These are phyloP conservation scores for Drosophila repletoides DNA, from an alignment of 1,140 invertebrate genomes.

Conservation along the genomic window DNA sequence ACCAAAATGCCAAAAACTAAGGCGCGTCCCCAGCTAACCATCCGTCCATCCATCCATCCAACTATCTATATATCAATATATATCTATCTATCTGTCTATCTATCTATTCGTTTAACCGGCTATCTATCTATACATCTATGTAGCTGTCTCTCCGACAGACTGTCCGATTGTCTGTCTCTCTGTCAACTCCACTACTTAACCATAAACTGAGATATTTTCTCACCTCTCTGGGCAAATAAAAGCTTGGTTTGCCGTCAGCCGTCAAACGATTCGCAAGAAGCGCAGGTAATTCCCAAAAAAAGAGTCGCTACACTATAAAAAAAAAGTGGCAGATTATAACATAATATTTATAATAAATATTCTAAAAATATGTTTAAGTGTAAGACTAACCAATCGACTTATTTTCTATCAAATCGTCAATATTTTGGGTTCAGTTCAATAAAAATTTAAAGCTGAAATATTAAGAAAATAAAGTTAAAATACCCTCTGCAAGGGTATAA, in stretches of 20 bases:
- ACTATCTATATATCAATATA: not conserved
- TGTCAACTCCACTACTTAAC: constrained; percentile 72
- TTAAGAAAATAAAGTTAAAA: too few species aligned
- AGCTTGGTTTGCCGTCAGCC: constrained; percentile 20
- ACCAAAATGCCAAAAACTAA: constrained; percentile 45
- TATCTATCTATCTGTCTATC: not conserved
- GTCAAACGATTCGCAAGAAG: constrained; percentile 63
- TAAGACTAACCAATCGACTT: too few species aligned
- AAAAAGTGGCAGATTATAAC: not conserved
- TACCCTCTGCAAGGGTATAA: too few species aligned
- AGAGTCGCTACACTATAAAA: constrained; percentile 33
- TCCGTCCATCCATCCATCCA: not conserved
- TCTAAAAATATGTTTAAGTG: too few species aligned
- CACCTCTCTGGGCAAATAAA: constrained; percentile 53
- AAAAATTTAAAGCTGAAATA: too few species aligned
- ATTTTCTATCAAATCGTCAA: too few species aligned
- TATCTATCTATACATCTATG: not conserved
- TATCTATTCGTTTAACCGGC: not conserved
- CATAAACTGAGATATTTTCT: constrained; percentile 75
- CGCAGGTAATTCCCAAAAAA: constrained; percentile 68
- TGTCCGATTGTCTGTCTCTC: constrained; percentile 12
- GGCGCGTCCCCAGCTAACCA: constrained; percentile 40
- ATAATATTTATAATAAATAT: too few species aligned
- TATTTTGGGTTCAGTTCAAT: too few species aligned
- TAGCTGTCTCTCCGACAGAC: not conserved